Percentiles rank a stretch among this genome's conserved stretches.
phyloP scores from a whole-genome alignment of 2,797 vertebrate species.

The Podarcis siculus region DNA sequence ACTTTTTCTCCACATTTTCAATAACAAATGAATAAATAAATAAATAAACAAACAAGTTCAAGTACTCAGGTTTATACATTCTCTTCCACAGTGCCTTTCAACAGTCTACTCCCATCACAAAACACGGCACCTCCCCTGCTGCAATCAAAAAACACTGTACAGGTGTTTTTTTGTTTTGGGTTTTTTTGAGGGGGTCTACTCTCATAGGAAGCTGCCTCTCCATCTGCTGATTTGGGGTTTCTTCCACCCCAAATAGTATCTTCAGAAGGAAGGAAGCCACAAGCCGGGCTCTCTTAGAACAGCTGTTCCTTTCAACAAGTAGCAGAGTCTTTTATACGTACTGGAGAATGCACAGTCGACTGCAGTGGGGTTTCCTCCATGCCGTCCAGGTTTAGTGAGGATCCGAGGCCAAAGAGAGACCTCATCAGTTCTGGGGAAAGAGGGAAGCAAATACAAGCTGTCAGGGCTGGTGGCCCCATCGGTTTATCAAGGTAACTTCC shows the following conservation, averaged over 20 bases:
- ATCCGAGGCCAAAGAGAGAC: constrained; percentile 33
- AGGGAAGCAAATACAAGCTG: neutral
- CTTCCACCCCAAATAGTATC: no score
- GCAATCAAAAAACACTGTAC: neutral
- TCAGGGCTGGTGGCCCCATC: no score
- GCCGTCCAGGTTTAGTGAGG: neutral
- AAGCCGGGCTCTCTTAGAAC: neutral
- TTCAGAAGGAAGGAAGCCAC: no score
- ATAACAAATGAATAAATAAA: neutral
- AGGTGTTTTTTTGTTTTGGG: no score
- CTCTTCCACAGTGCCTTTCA: no score
- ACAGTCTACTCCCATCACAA: neutral
- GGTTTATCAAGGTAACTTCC: neutral
- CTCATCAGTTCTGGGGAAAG: constrained; percentile 18
- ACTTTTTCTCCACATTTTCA: no score
- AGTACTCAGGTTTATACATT: neutral
- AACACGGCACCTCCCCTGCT: neutral
- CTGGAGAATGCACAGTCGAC: neutral
- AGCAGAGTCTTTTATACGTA: accelerated
- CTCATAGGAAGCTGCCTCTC: neutral
- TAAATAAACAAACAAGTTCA: no score
- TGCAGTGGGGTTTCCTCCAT: neutral
- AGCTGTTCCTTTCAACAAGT: neutral
- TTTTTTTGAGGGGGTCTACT: no score
- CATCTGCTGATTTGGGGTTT: no score